These are phyloP conservation scores for Delphinapterus leucas DNA, from an alignment of 2,113 vertebrate species.

Conservation along the genomic window DNA sequence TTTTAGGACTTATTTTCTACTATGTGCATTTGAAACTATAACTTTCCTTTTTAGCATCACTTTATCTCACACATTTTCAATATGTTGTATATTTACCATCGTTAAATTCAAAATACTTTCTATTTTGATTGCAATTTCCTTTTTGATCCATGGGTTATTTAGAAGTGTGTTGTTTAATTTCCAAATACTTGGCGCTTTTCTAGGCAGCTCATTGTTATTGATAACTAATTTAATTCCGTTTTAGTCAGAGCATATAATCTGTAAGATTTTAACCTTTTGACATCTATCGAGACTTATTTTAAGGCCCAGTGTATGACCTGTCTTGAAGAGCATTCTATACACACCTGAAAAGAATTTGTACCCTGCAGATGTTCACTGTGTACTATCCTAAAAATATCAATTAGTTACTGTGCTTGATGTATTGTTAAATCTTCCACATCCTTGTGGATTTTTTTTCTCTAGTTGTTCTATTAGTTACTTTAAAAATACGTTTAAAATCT, in stretches of 20 bases:
- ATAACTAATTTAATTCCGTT: not conserved
- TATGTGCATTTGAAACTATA: not conserved
- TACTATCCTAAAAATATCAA: not conserved
- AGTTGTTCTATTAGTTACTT: not conserved
- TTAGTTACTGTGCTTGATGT: not conserved
- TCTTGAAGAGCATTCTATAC: not conserved
- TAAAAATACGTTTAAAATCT: not conserved
- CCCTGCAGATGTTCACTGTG: not conserved
- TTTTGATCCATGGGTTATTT: not conserved
- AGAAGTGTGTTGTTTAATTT: not conserved
- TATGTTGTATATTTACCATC: not conserved
- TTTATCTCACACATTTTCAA: not conserved
- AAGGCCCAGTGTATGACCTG: not conserved
- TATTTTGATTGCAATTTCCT: not conserved
- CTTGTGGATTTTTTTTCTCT: not conserved
- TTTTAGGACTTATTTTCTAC: not conserved
- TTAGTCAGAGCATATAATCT: not conserved
- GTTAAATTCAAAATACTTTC: not conserved
- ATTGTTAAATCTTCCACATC: not conserved
- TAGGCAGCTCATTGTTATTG: not conserved
- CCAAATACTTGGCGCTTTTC: not conserved
- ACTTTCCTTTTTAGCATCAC: not conserved
- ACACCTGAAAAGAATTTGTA: not conserved
- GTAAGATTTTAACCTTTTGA: not conserved
- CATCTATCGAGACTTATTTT: not conserved